Base-by-base conservation (phyloP, 2,888 invertebrate genomes). In the Hylaea fasciaria region DNA sequence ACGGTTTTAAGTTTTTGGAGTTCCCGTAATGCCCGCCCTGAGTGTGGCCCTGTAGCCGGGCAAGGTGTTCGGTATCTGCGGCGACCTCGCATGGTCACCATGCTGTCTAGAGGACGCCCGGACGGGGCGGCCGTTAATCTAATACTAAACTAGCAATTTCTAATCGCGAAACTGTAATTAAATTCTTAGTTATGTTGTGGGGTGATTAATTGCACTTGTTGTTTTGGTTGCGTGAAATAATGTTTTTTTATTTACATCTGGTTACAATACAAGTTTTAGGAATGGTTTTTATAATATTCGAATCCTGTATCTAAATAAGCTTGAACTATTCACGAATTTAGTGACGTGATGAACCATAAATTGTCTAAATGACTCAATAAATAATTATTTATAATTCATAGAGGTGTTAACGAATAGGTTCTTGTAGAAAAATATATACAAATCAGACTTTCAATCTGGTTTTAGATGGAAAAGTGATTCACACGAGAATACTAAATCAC, bases 71-170 rank as follows among this genome's bases (percentile, higher is more conserved):
- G 78, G 76, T 80, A 72, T 66, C 66, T 74, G 72, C 74, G 59
- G 50, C 69, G 74, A 77, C 78, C 78, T 73, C 73, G 76, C 58
- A 80, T 76, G 79, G 78, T 75, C 80, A 81, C 83, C 81, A 80
- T 81, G 76, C 78, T 70, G 86, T 85, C 86, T 86, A 79, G 85
- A 86, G 86, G 85, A 69, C 85, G 75, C 63, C 58, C 72, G 85
- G 84, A 74, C 83, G 71, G 66, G 55, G 57, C 71, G 73, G 65
- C 74, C 74, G 72, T 68, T 69, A 68, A 68, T 72, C 70, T 64
- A 60, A 65, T 61, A 66, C 63, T 65, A 57, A 54, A 62, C 61
- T 65, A 59, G 58, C 65, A 67, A 53, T 69, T 60, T 64, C 53
- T 62, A 47, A 67, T 54, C 64, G 60, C 56, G 55, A 58, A 50